Base-by-base conservation (phyloP, 1,140 invertebrate genomes). In the Semibalanus balanoides region DNA sequence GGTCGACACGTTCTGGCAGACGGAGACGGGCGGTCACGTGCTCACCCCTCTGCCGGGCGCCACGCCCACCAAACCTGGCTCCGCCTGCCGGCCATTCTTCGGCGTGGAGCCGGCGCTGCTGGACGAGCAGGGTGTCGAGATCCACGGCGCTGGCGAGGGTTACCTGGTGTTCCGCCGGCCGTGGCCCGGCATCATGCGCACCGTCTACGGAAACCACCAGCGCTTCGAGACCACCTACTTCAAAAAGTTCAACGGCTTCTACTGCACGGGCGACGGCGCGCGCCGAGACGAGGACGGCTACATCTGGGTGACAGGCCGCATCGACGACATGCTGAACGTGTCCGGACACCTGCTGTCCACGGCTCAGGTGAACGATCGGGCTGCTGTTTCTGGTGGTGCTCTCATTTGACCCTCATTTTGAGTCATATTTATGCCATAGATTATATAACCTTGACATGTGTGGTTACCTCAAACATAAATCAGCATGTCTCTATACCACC, bases 1-100 rank as follows among this genome's bases (percentile, higher is more conserved):
- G 82, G 93, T 94, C 0, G 97, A 99, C 82, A 99, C 97, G 0
- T 99, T 97, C 84, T 99, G 97, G 96, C 97, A 99, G 85, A 99
- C 97, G 0, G 97, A 99, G 87, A 99, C 97, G 30, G 96, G 96
- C 19, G 93, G 93, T 0, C 93, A 95, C 85, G 93, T 98, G 0
- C 88, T 99, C 1, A 97, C 96, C 71, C 94, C 96, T 35, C 84
- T 99, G 31, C 97, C 97, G 31, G 96, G 95, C 40, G 93, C 92
- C 25, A 97, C 94, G 19, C 93, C 94, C 11, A 93, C 95, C 88
- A 99, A 99, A 86, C 96, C 97, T 5, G 97, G 97, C 74, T 94
- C 96, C 76, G 96, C 96, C 78, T 79, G 80, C 72, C 95, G 97
- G 79, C 97, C 96, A 78, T 98, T 98, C 87, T 98, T 98, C 84